Evolutionary conservation across 2,113 vertebrate species (phyloP), one percentile per base, ranked within the genome.

Genomic region (Columba livia): DNA sequence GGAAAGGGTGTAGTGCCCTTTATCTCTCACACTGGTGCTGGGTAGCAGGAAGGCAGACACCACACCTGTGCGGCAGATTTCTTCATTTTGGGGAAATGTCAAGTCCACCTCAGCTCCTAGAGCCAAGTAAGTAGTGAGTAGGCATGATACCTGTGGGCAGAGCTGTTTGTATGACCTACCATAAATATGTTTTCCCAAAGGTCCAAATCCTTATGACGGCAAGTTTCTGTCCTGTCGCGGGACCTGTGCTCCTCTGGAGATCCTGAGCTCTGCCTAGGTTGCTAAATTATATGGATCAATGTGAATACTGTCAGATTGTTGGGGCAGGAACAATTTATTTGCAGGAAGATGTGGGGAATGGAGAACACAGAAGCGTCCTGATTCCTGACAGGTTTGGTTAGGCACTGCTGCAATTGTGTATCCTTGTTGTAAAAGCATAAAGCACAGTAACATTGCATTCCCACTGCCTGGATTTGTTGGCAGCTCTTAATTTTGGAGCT

Each of bases 41-140:
- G 11, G 56, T 12, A 51, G 64, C 19, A 16, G 89, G 51, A 70
- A 13, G 21, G 70, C 69, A 71, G 28, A 12, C 29, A 36, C 51
- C 26, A 20, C 29, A 12, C 13, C 5, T 64, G 0, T 31, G 31
- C 0, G 0, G 25, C 31, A 23, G 7, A 8, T 70, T 50, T 42
- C 64, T 70, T 81, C 36, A 21, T 5, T 48, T 0, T 23, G 42
- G 44, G 38, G 31, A 29, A 24, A 48, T 56, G 65, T 34, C n/a
- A 73, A 65, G 10, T n/a, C 15, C n/a, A 78, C 8, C 50, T 88
- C 18, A 7, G 12, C 15, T 84, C 14, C 28, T 51, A 42, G 77
- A 80, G 34, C 64, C 29, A 25, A 40, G 38, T 50, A 50, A 25
- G 50, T 51, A 51, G 50, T 25, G 13, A 51, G 24, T 51, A 51